phyloP scores from a whole-genome alignment of 2,888 invertebrate species.

The Thalpophila matura region DNA sequence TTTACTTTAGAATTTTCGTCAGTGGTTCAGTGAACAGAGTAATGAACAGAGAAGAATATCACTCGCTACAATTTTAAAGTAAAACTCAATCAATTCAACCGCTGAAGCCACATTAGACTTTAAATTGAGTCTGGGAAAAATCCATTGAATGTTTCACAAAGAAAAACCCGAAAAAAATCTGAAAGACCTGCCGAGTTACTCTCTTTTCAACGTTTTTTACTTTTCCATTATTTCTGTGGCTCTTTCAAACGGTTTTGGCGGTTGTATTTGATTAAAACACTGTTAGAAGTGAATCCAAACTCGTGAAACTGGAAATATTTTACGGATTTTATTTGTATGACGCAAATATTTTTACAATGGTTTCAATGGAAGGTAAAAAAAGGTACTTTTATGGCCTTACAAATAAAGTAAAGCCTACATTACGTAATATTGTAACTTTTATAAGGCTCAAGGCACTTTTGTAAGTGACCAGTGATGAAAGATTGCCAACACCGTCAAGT shows the following conservation, averaged over 20 bases:
- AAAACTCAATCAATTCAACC: constrained; percentile 17
- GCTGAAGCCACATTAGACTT: constrained; percentile 16
- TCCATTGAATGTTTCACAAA: constrained; percentile 7
- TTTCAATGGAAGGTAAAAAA: no score
- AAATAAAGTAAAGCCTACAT: no score
- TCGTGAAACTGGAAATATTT: constrained; percentile 1
- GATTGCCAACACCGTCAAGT: no score
- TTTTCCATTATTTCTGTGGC: constrained; percentile 11
- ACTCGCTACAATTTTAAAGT: not conserved
- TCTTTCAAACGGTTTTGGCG: not conserved
- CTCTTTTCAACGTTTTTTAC: not conserved
- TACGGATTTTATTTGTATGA: not conserved
- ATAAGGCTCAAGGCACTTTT: no score
- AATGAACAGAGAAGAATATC: not conserved
- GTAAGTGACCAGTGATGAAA: no score
- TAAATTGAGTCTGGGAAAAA: constrained; percentile 9
- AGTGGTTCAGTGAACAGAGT: no score
- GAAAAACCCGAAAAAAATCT: constrained; percentile 6
- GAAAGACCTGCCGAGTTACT: not conserved
- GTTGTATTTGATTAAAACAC: constrained; percentile 12
- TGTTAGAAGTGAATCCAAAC: not conserved
- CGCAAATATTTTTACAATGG: no score
- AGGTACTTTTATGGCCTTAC: no score
- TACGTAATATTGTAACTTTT: no score
- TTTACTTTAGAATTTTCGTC: no score